These are phyloP conservation scores for Frieseomelitta varia DNA, from an alignment of 1,140 invertebrate genomes.

Conservation along the genomic window DNA sequence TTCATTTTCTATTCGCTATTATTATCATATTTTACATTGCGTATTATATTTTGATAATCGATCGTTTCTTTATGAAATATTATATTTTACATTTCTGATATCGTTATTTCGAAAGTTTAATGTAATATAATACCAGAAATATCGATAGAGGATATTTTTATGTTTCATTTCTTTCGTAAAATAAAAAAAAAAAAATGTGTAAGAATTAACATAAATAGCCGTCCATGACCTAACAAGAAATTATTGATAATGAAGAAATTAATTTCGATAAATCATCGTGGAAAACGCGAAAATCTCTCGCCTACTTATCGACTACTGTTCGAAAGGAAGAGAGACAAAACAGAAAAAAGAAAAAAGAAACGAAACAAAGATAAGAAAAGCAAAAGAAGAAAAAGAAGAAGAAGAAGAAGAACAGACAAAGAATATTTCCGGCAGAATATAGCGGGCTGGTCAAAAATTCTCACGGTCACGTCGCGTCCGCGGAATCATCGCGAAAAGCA, in stretches of 20 bases:
- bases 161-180: not conserved
- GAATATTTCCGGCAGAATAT: not conserved
- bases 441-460: slow-evolving; percentile 14
- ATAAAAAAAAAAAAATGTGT: too few species aligned
- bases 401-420: not conserved
- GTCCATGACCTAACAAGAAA: too few species aligned
- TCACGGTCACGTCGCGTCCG: slow-evolving; percentile 23
- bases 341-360: too few species aligned
- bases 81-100: too few species aligned
- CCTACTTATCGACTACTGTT: not conserved
- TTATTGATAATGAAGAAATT: too few species aligned
- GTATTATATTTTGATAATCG: too few species aligned
- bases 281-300: slow-evolving; percentile 11
- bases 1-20: too few species aligned
- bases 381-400: not conserved
- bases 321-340: not conserved
- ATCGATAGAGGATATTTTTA: not conserved
- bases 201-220: too few species aligned
- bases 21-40: too few species aligned
- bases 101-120: not conserved
- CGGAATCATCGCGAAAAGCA: slow-evolving; percentile 31
- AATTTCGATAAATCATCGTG: not conserved
- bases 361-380: not conserved
- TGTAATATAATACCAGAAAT: too few species aligned
- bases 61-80: too few species aligned